These are phyloP conservation scores for Scaptomyza hsui DNA, from an alignment of 1,140 invertebrate genomes.

Conservation along the genomic window DNA sequence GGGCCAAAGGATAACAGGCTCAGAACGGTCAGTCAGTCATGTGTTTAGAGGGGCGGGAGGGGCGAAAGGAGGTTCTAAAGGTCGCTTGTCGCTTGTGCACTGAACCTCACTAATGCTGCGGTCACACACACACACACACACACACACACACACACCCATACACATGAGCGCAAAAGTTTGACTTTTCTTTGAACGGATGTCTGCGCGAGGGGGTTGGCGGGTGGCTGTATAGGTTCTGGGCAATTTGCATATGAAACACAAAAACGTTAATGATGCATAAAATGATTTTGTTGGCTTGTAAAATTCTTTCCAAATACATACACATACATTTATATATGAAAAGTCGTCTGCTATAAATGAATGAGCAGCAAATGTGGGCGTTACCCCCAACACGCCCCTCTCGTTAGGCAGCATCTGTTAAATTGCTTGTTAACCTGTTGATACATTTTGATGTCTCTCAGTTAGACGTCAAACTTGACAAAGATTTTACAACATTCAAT, in stretches of 20 bases:
- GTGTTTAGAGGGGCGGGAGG: background rate
- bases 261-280: slow-evolving; percentile 81
- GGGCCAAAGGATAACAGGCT: slow-evolving; percentile 7
- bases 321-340: slow-evolving; percentile 16
- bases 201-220: slow-evolving; percentile 25
- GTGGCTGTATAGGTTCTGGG: background rate
- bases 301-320: slow-evolving; percentile 56
- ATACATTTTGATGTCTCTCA: slow-evolving; percentile 60
- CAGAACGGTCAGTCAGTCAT: slow-evolving; percentile 9
- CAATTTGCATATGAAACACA: slow-evolving; percentile 81
- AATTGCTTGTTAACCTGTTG: slow-evolving; percentile 80
- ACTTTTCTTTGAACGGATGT: slow-evolving; percentile 74
- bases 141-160: slow-evolving; percentile 7
- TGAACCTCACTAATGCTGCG: slow-evolving; percentile 78
- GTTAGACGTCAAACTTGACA: slow-evolving; percentile 40
- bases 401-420: slow-evolving; percentile 40
- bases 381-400: slow-evolving; percentile 2
- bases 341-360: slow-evolving; percentile 68
- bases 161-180: slow-evolving; percentile 58
- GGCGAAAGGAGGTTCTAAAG: background rate
- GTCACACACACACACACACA: slow-evolving; percentile 56
- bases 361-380: slow-evolving; percentile 52
- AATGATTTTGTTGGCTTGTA: slow-evolving; percentile 82
- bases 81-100: slow-evolving; percentile 53
- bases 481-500: slow-evolving; percentile 59